Percentiles rank a stretch among this genome's conserved stretches.
Evolutionary conservation across 2,888 invertebrate genomes (phyloP).

Genomic region (Trichopria drosophilae): DNA sequence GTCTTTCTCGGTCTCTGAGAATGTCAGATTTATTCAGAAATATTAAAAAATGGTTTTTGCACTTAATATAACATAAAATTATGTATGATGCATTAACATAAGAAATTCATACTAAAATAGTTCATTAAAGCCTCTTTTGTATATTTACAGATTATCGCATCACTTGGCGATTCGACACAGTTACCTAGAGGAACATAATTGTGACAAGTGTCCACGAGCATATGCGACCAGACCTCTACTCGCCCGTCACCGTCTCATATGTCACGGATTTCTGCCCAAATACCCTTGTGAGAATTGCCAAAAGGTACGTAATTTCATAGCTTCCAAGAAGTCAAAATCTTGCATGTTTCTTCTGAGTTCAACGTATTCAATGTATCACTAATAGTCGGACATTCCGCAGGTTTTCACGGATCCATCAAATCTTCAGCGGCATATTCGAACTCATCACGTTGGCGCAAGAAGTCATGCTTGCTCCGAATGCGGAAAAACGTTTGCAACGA

Average conservation of each 20-base stretch:
- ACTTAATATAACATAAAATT: too few relatives aligned
- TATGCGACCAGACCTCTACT: conserved; percentile 82
- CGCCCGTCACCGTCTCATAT: conserved; percentile 78
- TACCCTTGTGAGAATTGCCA: conserved; percentile 93
- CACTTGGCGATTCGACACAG: conserved; percentile 79
- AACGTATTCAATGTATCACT: conserved; percentile 50
- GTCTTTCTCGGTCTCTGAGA: too few relatives aligned
- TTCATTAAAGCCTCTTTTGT: too few relatives aligned
- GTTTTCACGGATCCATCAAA: conserved; percentile 96
- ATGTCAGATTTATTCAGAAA: too few relatives aligned
- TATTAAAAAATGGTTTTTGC: too few relatives aligned
- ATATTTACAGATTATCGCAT: conserved; percentile 81
- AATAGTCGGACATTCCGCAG: conserved; percentile 65
- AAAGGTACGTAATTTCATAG: conserved; percentile 64
- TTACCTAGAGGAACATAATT: conserved; percentile 77
- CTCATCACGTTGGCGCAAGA: conserved; percentile 92
- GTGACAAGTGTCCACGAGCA: conserved; percentile 81
- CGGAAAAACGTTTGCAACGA: conserved; percentile 97
- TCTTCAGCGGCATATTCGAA: conserved; percentile 93
- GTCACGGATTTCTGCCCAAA: conserved; percentile 80
- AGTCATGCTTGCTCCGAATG: conserved; percentile 98
- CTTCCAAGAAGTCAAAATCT: neutral
- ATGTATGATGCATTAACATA: too few relatives aligned
- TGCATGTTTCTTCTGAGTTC: conserved; percentile 5
- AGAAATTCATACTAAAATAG: too few relatives aligned